phyloP scores from a whole-genome alignment of 2,113 vertebrate species.

The Reinhardtius hippoglossoides region DNA sequence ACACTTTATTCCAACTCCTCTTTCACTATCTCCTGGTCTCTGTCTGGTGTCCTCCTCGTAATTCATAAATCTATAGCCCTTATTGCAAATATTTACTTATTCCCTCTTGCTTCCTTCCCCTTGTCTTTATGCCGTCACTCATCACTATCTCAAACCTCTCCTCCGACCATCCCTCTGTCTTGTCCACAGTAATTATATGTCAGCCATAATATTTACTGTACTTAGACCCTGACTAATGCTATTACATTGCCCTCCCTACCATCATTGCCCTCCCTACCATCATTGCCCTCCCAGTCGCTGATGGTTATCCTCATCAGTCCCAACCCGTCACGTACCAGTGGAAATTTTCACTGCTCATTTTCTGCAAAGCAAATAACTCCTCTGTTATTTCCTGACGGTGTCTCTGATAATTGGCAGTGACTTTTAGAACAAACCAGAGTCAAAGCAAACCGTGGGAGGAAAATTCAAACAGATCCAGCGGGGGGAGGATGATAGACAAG shows the following conservation, averaged over 20 bases:
- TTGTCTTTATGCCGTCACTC: constrained; percentile 1
- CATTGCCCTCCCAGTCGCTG: background rate
- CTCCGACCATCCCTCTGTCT: background rate
- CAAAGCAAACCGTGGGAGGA: constrained; percentile 50
- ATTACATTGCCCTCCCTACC: constrained; percentile 4
- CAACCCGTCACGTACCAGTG: constrained; percentile 1
- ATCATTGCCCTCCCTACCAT: background rate
- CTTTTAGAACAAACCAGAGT: constrained; percentile 38
- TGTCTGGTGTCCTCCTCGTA: no score
- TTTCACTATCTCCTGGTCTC: no score
- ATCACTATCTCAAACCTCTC: background rate
- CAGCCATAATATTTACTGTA: constrained; percentile 49
- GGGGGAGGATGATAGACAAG: constrained; percentile 42
- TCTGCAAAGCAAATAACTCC: constrained; percentile 24
- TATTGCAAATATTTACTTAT: background rate
- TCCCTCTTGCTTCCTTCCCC: no score
- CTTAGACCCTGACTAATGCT: constrained; percentile 28
- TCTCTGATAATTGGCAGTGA: constrained; percentile 48
- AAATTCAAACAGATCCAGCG: constrained; percentile 38
- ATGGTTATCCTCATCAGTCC: constrained; percentile 17
- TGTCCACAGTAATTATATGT: constrained; percentile 13
- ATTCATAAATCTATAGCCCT: background rate
- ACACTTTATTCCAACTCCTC: no score
- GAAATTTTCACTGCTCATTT: constrained; percentile 29
- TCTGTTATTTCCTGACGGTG: constrained; percentile 5